phyloP scores from a whole-genome alignment of 2,797 vertebrate genomes.

The Monodelphis domestica region DNA sequence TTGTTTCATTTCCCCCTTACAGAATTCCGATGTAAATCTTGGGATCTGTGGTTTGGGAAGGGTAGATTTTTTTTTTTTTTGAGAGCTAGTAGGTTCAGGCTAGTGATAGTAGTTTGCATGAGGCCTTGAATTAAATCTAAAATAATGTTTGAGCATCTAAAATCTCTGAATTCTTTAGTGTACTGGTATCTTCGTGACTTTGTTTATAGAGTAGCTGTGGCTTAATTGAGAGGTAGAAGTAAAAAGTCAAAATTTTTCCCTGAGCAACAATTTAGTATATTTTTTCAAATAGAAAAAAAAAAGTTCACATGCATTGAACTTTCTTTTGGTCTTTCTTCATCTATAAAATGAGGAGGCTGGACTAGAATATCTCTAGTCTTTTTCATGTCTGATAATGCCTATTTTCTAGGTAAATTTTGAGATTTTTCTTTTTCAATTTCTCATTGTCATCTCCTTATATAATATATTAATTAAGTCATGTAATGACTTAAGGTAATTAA shows the following conservation, averaged over 20 bases:
- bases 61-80: neutral
- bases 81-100: neutral
- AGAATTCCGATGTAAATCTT: neutral
- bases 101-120: neutral
- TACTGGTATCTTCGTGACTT: neutral
- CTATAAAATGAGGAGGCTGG: neutral
- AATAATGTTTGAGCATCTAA: neutral
- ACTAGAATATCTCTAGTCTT: neutral
- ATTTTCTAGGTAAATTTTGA: neutral
- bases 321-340: conserved; percentile 8
- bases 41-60: neutral
- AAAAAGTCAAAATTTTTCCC: conserved; percentile 17
- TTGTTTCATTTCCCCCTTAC: conserved; percentile 9
- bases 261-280: conserved; percentile 41
- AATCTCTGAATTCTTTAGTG: conserved; percentile 10
- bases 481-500: too few species aligned
- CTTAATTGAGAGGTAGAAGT: neutral
- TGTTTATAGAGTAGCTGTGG: neutral
- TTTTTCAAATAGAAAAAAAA: conserved; percentile 20
- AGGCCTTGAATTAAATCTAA: neutral
- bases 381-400: neutral
- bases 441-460: neutral
- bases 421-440: neutral
- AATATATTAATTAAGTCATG: neutral
- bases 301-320: conserved; percentile 23